A percentile compares a stretch with the other conserved stretches of the same genome.
These are phyloP conservation scores for Malachius bipustulatus DNA, from an alignment of 2,888 invertebrate species.

Conservation along the genomic window DNA sequence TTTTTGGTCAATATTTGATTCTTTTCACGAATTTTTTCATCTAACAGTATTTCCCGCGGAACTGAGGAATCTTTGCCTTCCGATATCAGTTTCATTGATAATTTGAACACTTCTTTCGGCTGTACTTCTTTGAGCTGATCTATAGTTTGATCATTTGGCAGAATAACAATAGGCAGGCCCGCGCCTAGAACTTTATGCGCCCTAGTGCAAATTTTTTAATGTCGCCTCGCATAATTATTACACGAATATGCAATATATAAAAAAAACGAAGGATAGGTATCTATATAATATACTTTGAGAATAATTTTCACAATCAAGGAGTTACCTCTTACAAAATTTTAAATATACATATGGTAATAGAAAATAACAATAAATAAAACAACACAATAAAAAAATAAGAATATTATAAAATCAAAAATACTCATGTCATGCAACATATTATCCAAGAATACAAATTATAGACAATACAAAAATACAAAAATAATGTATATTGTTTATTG, in stretches of 20 bases:
- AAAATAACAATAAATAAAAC: background rate
- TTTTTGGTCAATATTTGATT: too few species aligned
- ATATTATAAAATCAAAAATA: background rate
- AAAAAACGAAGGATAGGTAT: background rate
- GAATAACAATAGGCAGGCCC: constrained; percentile 1
- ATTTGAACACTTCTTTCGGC: too few species aligned
- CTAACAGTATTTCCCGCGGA: too few species aligned
- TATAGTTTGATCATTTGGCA: too few species aligned
- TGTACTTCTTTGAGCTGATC: too few species aligned
- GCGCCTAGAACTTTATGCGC: constrained; percentile 1
- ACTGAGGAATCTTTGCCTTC: too few species aligned
- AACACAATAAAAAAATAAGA: background rate
- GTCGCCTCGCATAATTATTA: background rate
- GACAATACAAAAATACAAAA: background rate
- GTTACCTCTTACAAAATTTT: too few species aligned
- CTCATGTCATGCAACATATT: background rate
- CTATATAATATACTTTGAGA: background rate
- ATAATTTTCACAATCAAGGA: constrained; percentile 2
- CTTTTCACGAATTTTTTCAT: too few species aligned
- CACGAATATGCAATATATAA: background rate
- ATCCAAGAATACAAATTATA: background rate
- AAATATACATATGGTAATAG: too few species aligned
- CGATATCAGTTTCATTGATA: too few species aligned
- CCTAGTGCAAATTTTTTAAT: background rate
- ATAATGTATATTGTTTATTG: background rate